phyloP scores from a whole-genome alignment of 2,113 vertebrate species.

The Suncus etruscus region DNA sequence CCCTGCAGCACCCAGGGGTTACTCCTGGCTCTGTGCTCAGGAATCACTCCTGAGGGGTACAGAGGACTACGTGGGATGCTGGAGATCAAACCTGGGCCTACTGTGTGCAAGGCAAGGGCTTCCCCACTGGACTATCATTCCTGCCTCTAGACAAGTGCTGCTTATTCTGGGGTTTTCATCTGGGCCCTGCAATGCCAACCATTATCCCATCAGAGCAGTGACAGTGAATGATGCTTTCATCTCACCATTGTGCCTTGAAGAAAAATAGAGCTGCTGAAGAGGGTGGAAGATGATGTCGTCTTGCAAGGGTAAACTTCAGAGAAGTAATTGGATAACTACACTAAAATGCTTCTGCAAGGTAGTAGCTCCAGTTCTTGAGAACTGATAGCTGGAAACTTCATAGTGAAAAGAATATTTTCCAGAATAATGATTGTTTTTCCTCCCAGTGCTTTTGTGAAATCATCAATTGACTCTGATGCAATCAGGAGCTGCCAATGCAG shows the following conservation, averaged over 20 bases:
- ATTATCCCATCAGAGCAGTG: background rate
- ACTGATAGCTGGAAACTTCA: background rate
- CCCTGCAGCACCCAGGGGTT: too few relatives aligned
- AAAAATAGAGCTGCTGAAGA: background rate
- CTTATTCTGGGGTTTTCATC: background rate
- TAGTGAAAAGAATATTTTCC: background rate
- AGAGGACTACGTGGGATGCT: too few relatives aligned
- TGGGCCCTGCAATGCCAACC: background rate
- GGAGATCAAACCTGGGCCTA: too few relatives aligned
- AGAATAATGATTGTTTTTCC: background rate
- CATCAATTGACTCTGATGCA: background rate
- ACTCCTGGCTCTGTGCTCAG: too few relatives aligned
- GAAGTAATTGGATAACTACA: background rate
- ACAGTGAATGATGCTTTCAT: background rate
- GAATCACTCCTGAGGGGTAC: too few relatives aligned
- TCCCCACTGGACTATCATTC: too few relatives aligned
- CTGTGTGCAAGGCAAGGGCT: too few relatives aligned
- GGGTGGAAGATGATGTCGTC: rapidly evolving
- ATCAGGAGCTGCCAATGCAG: background rate
- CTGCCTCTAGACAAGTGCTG: background rate
- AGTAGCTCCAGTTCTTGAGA: background rate
- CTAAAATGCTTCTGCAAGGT: background rate
- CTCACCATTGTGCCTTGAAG: background rate
- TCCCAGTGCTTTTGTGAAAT: background rate
- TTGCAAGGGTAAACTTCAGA: background rate